Evolutionary conservation across 2,888 invertebrate species (phyloP).

Genomic region (Eupithecia abbreviata): DNA sequence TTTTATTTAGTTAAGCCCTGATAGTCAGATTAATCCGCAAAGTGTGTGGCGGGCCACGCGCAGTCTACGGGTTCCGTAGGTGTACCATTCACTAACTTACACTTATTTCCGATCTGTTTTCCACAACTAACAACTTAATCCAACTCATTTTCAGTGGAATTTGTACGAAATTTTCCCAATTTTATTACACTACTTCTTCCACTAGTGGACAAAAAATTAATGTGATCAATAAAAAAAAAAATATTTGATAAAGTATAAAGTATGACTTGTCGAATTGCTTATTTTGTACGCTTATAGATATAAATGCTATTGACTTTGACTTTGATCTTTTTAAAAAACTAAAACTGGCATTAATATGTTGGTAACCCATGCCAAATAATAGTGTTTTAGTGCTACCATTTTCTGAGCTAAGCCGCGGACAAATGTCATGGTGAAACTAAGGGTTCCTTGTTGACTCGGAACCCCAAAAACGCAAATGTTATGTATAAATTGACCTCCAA

Average conservation of each 20-base stretch:
- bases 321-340: too few relatives aligned
- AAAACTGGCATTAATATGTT: too few relatives aligned
- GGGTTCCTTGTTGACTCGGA: background rate
- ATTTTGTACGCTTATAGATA: too few relatives aligned
- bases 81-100: background rate
- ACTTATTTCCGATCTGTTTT: background rate
- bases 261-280: too few relatives aligned
- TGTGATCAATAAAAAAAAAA: too few relatives aligned
- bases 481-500: constrained; percentile 26
- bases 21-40: background rate
- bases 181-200: too few relatives aligned
- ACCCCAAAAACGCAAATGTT: background rate
- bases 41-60: background rate
- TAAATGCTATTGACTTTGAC: too few relatives aligned
- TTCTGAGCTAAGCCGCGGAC: background rate
- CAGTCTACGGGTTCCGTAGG: background rate
- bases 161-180: background rate
- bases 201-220: too few relatives aligned
- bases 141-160: background rate
- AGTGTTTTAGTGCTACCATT: background rate
- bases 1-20: background rate
- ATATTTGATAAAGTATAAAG: too few relatives aligned
- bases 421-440: background rate
- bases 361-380: background rate
- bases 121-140: background rate